Conservation (phyloP, 2,797 vertebrate genomes). For the Premnoplex brunnescens region DNA sequence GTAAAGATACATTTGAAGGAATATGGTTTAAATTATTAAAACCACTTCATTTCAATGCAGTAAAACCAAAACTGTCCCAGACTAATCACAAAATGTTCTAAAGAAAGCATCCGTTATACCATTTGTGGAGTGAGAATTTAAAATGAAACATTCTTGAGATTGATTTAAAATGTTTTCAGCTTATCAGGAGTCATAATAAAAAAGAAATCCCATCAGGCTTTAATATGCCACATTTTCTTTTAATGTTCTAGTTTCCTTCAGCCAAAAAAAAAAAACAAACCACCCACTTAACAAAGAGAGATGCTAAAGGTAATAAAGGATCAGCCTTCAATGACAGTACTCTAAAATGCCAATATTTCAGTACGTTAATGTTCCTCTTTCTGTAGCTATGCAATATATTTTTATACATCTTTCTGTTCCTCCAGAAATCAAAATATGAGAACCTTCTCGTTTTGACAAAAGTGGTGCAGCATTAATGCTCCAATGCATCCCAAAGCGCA, state of each 20-base stretch:
- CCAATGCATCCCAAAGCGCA: neutral
- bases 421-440: constrained; percentile 23
- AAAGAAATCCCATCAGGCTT: neutral
- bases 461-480: neutral
- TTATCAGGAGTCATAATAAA: neutral
- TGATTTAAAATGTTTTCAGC: neutral
- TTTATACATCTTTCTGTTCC: neutral
- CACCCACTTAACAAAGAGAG: neutral
- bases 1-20: neutral
- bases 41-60: neutral
- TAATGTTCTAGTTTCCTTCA: neutral
- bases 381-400: neutral
- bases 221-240: neutral
- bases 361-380: neutral
- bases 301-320: neutral
- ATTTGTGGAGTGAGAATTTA: neutral
- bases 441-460: neutral
- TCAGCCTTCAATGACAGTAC: neutral
- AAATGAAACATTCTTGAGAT: neutral
- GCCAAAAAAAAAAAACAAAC: neutral
- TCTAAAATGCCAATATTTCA: neutral
- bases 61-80: neutral
- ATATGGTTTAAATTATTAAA: neutral
- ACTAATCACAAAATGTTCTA: neutral
- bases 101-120: neutral